Percentiles rank a stretch among this genome's conserved stretches.
phyloP scores from a whole-genome alignment of 2,797 vertebrate species.

The Capromys pilorides region DNA sequence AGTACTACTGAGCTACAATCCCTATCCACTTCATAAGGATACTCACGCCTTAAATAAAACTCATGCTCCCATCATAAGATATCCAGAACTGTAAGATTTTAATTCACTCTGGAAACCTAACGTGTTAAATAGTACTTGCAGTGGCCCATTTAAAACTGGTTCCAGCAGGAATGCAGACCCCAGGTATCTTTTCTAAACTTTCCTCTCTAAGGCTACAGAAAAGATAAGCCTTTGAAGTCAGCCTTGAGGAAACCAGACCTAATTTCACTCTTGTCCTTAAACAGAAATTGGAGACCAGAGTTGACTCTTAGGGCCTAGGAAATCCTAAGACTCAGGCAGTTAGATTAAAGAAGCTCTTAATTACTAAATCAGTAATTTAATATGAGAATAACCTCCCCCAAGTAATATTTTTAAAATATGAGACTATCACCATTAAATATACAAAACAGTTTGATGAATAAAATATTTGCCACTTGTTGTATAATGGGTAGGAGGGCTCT shows the following conservation, averaged over 20 bases:
- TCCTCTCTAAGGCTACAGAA: background rate
- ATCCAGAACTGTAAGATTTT: background rate
- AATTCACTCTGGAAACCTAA: background rate
- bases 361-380: background rate
- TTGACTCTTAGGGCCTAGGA: background rate
- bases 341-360: background rate
- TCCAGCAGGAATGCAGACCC: background rate
- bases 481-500: background rate
- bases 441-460: background rate
- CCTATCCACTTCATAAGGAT: background rate
- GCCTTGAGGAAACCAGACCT: background rate
- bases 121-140: background rate
- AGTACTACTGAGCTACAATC: background rate
- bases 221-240: background rate
- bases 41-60: background rate
- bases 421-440: background rate
- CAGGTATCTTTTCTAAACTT: background rate
- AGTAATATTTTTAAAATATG: background rate
- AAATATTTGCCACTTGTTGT: background rate
- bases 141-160: background rate
- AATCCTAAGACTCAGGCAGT: background rate
- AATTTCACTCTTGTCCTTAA: constrained; percentile 13
- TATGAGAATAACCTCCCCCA: background rate
- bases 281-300: background rate
- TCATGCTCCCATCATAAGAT: background rate